Conservation (phyloP, 2,113 vertebrate species). For the Columba janthina region DNA sequence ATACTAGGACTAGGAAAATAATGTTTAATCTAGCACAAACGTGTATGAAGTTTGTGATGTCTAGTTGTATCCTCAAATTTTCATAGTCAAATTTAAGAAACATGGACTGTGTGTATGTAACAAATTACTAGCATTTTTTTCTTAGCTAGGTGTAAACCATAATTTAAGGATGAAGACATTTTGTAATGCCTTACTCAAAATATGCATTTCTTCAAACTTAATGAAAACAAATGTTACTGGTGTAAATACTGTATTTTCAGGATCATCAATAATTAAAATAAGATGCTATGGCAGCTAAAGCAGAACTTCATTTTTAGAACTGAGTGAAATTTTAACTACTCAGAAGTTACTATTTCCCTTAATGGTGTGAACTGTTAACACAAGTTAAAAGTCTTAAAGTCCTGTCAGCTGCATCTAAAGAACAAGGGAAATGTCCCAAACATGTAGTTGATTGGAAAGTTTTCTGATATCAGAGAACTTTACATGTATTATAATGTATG, state of each 20-base stretch:
- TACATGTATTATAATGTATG: background rate
- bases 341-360: background rate
- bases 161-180: background rate
- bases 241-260: background rate
- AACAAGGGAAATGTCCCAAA: background rate
- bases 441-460: background rate
- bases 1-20: background rate
- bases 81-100: background rate
- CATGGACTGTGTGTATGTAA: accelerated
- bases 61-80: background rate
- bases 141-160: background rate
- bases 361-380: background rate
- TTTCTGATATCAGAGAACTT: background rate
- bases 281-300: background rate
- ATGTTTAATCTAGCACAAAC: background rate
- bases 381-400: background rate
- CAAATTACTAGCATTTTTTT: background rate
- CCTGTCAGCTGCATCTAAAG: background rate
- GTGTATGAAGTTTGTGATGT: background rate
- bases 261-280: background rate
- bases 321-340: background rate
- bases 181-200: background rate
- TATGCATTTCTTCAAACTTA: background rate
- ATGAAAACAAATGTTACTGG: background rate
- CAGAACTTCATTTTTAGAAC: background rate